Evolutionary conservation across 2,888 invertebrate species (phyloP), one percentile per base, ranked within the genome.

Genomic region (Gasteruption jaculator): DNA sequence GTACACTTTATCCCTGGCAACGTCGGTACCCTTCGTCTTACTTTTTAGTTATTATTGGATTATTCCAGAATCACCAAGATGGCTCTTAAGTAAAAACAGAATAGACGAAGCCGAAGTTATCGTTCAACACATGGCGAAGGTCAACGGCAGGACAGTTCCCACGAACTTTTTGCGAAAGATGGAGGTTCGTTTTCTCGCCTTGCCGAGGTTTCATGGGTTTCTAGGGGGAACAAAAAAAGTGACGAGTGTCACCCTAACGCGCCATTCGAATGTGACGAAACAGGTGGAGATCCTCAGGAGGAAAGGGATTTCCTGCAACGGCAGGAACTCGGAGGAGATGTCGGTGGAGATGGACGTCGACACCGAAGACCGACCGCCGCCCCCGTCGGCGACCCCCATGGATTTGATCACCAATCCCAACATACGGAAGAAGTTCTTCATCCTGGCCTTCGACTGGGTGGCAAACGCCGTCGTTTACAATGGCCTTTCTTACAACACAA

Each of bases 21-120:
- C 81, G 3, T 82, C 81, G 49, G 64, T 82, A 3, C 83, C 83
- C 0, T 81, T 80, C 53, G 54, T 80, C 20, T 50, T 77, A 8
- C 66, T 81, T 3, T 79, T 76, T 67, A 80, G 80, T 48, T 80
- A 76, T 51, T 80, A 77, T 59, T 81, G 83, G 80, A 72, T 83
- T 26, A 76, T 83, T 49, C 83, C 83, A 6, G 84, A 84, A 61
- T 83, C 83, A 32, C 82, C 83, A 2, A 71, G 84, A 47, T 84
- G 84, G 83, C 68, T 83, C 14, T 77, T 82, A 5, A 78, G 81
- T 16, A 76, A 80, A 54, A 81, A 81, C 16, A 73, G 80, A 30
- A 76, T 82, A 50, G 79, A 79, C 38, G 82, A 83, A 52, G 84
- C 83, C 0, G 80, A 81, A 54, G 76, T 75, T 35, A 80, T 83